These are phyloP conservation scores for Limanda limanda DNA, from an alignment of 2,113 vertebrate species.

Conservation along the genomic window DNA sequence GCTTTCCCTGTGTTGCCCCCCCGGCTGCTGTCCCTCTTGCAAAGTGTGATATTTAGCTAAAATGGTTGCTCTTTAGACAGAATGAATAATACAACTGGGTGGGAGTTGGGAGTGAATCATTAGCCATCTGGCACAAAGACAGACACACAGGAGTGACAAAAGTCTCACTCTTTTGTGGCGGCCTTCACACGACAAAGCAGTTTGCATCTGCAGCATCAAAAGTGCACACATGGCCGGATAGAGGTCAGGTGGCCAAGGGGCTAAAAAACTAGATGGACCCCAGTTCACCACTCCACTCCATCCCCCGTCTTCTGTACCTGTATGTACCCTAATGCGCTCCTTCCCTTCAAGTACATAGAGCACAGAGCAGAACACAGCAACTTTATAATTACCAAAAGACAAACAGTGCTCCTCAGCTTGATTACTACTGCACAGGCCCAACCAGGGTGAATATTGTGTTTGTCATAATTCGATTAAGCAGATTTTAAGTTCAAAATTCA, in stretches of 20 bases:
- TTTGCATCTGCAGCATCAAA: constrained; percentile 18
- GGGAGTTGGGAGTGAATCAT: constrained; percentile 77
- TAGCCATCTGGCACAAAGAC: constrained; percentile 75
- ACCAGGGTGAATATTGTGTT: too few relatives aligned
- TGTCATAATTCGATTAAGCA: too few relatives aligned
- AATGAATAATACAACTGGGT: constrained; percentile 76
- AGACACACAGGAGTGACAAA: constrained; percentile 60
- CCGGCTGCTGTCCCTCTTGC: constrained; percentile 34
- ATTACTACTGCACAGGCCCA: too few relatives aligned
- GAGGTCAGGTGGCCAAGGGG: neutral
- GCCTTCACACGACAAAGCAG: neutral
- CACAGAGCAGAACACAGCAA: too few relatives aligned
- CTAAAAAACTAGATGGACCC: neutral
- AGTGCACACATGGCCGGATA: neutral
- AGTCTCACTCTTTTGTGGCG: constrained; percentile 25
- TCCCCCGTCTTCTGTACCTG: neutral
- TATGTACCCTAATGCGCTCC: neutral
- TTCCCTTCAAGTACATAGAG: too few relatives aligned
- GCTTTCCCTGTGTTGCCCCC: constrained; percentile 6
- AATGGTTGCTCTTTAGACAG: constrained; percentile 71
- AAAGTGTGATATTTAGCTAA: constrained; percentile 67
- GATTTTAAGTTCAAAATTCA: too few relatives aligned
- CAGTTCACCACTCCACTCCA: neutral
- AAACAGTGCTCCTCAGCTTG: too few relatives aligned
- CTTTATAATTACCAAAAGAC: too few relatives aligned